Conservation (phyloP, 2,113 vertebrate genomes). For the Psammodynastes pulverulentus region DNA sequence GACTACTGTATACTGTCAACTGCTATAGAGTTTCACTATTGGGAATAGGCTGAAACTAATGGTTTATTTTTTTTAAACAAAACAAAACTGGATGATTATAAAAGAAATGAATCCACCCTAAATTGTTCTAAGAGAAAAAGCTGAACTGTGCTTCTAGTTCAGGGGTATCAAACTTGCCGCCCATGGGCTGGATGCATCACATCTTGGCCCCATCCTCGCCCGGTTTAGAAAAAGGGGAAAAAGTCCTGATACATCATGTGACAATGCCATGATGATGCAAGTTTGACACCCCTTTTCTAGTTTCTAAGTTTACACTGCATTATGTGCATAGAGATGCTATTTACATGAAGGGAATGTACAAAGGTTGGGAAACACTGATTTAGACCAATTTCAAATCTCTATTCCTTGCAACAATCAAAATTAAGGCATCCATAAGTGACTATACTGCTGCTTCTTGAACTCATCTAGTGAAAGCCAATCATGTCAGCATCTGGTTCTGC, state of each 20-base stretch:
- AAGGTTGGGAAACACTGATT: not conserved
- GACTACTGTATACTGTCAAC: not conserved
- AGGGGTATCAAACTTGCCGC: too few species aligned
- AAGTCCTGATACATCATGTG: too few species aligned
- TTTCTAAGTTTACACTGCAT: not conserved
- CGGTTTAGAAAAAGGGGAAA: too few species aligned
- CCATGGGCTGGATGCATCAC: too few species aligned
- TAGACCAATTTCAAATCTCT: not conserved
- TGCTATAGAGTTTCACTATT: not conserved
- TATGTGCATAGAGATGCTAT: not conserved
- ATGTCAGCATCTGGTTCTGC: not conserved
- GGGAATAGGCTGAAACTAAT: not conserved
- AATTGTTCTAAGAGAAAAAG: not conserved
- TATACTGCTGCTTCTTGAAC: not conserved
- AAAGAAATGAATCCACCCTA: not conserved
- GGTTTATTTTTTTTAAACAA: not conserved
- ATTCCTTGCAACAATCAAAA: not conserved
- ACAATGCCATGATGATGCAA: too few species aligned
- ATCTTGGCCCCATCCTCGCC: too few species aligned
- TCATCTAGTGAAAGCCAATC: not conserved
- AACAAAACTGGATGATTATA: not conserved
- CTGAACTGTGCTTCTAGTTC: not conserved
- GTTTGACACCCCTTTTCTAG: too few species aligned
- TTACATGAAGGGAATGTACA: constrained; percentile 42
- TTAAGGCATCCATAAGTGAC: not conserved